These are phyloP conservation scores for Acanthopleura granulata DNA, from an alignment of 2,888 invertebrate species.

Conservation along the genomic window DNA sequence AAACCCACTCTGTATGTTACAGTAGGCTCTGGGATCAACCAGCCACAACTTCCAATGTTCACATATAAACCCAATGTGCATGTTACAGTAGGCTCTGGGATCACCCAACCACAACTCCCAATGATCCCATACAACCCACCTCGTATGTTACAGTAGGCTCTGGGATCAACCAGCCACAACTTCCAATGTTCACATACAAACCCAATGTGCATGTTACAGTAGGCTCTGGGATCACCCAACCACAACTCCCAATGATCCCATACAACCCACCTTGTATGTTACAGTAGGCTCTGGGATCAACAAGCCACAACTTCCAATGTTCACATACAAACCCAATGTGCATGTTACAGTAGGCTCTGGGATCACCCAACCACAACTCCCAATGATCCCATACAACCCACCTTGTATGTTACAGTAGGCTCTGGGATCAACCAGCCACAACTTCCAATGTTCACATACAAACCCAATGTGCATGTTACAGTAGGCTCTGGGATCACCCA, in stretches of 20 bases:
- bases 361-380: neutral
- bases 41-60: constrained; percentile 78
- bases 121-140: neutral
- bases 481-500: too few species aligned
- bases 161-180: constrained; percentile 69
- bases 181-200: constrained; percentile 79
- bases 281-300: too few species aligned
- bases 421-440: constrained; percentile 60
- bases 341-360: too few species aligned
- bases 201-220: neutral
- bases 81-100: too few species aligned
- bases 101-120: neutral
- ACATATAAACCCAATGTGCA: constrained; percentile 72
- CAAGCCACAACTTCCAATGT: constrained; percentile 77
- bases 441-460: constrained; percentile 80
- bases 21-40: too few species aligned
- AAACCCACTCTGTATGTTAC: too few species aligned
- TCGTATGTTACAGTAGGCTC: too few species aligned
- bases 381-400: neutral
- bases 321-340: constrained; percentile 73
- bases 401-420: too few species aligned
- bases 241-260: neutral
- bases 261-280: neutral
- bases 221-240: too few species aligned
- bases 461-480: neutral